phyloP scores from a whole-genome alignment of 2,797 vertebrate species.

The Molossus molossus region DNA sequence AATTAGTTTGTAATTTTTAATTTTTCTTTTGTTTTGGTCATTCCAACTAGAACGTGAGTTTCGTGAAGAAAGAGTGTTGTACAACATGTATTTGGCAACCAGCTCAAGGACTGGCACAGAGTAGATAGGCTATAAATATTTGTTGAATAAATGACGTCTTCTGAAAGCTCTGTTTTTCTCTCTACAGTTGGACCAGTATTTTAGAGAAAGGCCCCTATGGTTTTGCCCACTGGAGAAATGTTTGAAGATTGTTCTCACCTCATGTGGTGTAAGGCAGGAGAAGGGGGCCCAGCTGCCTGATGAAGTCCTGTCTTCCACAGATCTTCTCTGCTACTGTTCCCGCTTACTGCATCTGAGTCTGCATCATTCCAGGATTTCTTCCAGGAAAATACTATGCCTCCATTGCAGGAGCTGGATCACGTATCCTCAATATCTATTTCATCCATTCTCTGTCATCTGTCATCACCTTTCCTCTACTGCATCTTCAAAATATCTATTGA shows the following conservation, averaged over 20 bases:
- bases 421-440: background rate
- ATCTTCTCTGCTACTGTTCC: background rate
- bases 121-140: background rate
- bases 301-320: rapidly evolving
- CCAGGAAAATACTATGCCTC: background rate
- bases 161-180: background rate
- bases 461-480: background rate
- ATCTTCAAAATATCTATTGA: background rate
- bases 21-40: background rate
- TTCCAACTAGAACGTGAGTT: background rate
- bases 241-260: background rate
- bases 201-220: background rate
- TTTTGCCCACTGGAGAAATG: background rate
- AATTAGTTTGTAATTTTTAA: background rate
- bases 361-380: background rate
- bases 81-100: background rate
- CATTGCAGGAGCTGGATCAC: background rate
- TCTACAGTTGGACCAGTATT: background rate
- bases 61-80: background rate
- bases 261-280: background rate
- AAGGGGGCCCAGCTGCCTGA: background rate
- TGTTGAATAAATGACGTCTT: constrained; percentile 21
- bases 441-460: background rate
- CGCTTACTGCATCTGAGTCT: background rate
- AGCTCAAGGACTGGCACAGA: background rate